Conservation (phyloP, 2,113 vertebrate genomes). For the Connochaetes taurinus region DNA sequence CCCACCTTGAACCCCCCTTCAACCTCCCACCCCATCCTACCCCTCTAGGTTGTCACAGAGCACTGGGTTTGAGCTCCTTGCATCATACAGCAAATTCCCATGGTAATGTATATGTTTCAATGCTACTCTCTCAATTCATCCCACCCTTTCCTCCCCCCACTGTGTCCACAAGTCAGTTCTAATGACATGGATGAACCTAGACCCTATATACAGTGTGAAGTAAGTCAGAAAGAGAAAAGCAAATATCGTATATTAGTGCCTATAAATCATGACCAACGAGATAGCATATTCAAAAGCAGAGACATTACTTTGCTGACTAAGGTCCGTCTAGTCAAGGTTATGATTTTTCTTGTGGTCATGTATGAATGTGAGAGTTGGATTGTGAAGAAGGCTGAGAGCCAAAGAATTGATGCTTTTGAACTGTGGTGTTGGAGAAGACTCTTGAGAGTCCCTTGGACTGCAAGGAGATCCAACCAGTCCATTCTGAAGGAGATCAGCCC, state of each 20-base stretch:
- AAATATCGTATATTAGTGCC: neutral
- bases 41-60: neutral
- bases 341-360: no score
- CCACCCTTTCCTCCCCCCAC: neutral
- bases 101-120: neutral
- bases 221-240: neutral
- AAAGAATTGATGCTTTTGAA: no score
- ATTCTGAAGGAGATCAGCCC: no score
- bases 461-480: no score
- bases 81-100: neutral
- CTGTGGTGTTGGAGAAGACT: no score
- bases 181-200: neutral
- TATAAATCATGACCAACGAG: neutral
- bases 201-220: neutral
- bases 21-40: neutral
- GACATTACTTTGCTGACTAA: no score
- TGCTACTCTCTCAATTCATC: neutral
- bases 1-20: neutral
- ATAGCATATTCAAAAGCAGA: no score
- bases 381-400: no score
- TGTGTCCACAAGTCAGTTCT: neutral
- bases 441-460: no score
- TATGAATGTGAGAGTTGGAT: no score
- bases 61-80: neutral
- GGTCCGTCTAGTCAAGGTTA: no score